Percentiles rank a stretch among this genome's conserved stretches.
Conservation (phyloP, 2,113 vertebrate genomes). For the Strigops habroptila region DNA sequence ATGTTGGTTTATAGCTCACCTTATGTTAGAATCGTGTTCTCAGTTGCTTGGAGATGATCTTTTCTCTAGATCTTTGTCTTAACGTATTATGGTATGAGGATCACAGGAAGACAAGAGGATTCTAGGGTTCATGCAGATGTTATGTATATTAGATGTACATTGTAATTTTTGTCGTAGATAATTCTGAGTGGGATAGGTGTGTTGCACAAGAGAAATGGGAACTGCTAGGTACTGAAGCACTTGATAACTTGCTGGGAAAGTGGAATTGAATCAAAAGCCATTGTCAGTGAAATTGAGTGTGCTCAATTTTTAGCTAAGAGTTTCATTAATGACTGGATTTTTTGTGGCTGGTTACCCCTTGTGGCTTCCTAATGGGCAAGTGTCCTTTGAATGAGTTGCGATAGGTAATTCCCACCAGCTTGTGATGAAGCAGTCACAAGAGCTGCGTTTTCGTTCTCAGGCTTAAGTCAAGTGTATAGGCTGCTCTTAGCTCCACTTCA, state of each 20-base stretch:
- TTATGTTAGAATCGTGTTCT: neutral
- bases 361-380: neutral
- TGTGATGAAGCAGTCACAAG: neutral
- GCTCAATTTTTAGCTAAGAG: neutral
- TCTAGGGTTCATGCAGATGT: neutral
- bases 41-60: neutral
- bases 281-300: neutral
- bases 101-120: neutral
- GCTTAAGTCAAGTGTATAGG: neutral
- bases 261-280: neutral
- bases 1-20: neutral
- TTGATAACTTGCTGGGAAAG: neutral
- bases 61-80: neutral
- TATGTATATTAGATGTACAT: rapidly evolving
- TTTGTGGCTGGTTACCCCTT: neutral
- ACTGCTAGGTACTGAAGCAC: neutral
- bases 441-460: neutral
- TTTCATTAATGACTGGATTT: neutral
- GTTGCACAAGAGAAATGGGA: neutral
- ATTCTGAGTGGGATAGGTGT: neutral
- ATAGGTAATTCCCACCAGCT: neutral
- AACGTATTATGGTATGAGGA: neutral
- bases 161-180: neutral
- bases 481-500: neutral
- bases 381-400: neutral